Percentiles rank a stretch among this genome's conserved stretches.
These are phyloP conservation scores for Macrosiphum euphorbiae DNA, from an alignment of 2,888 invertebrate species.

Conservation along the genomic window DNA sequence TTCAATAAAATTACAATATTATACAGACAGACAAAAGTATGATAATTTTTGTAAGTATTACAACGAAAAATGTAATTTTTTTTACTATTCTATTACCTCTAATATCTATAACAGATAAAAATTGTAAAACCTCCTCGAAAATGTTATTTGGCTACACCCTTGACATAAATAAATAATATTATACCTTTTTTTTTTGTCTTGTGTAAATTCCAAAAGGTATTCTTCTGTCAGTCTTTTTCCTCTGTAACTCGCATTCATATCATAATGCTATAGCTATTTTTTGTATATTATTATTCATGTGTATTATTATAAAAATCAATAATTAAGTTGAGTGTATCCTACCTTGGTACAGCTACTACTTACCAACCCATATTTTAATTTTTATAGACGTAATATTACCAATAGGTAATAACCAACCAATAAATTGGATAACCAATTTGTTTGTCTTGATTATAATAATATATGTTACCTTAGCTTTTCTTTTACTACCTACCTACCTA, in stretches of 20 bases:
- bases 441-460: neutral
- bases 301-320: neutral
- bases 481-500: neutral
- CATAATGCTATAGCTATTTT: neutral
- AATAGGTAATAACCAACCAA: neutral
- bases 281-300: neutral
- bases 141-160: neutral
- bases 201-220: neutral
- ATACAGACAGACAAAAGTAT: neutral
- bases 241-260: neutral
- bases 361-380: neutral
- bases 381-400: neutral
- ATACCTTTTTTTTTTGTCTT: neutral
- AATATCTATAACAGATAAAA: neutral
- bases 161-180: neutral
- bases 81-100: neutral
- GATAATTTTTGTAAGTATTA: neutral
- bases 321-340: neutral
- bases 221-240: neutral
- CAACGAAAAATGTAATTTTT: neutral
- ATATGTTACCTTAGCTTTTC: neutral
- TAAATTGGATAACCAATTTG: neutral
- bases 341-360: neutral
- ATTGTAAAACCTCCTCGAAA: neutral
- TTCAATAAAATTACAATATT: neutral